Evolutionary conservation across 2,888 invertebrate genomes (phyloP), one percentile per base, ranked within the genome.

Genomic region (Thelaira solivaga): DNA sequence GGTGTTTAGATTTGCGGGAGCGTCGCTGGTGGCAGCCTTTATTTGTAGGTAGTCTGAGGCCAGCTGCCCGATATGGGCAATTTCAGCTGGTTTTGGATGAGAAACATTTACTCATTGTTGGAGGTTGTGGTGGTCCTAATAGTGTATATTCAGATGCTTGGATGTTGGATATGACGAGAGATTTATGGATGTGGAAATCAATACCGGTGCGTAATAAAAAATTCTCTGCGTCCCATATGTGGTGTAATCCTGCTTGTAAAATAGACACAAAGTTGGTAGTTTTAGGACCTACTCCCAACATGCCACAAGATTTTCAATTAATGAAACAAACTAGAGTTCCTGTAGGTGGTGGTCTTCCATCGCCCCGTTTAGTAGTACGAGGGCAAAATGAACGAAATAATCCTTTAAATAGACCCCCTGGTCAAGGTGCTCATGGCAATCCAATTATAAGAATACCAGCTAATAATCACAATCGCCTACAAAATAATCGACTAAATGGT

Each of bases 231-330:
- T 93, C 94, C 1, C 95, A 96, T 85, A 93, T 97, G 86, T 97
- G 97, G 96, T 97, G 96, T 87, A 96, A 97, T 90, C 96, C 97
- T 67, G 96, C 96, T 57, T 97, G 97, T 88, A 87, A 92, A 90
- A 91, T 88, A 1, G 94, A 93, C 69, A 92, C 95, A 83, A 93
- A 94, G 88, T 91, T 96, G 80, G 93, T 96, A 34, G 93, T 95
- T 81, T 90, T 95, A 16, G 86, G 89, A 0, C 86, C 88, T 1
- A 88, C 89, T 36, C 86, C 89, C 73, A 86, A 86, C 82, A 84
- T 88, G 82, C 86, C 88, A 10, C 83, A 87, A 53, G 89, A 89
- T 79, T 89, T 89, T 79, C 89, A 89, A 82, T 85, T 89, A 74
- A 86, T 89, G 84, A 89, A 86, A 55, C 88, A 88, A 57, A 86